phyloP scores from a whole-genome alignment of 1,140 invertebrate genomes.

The Ptiloglossa arizonensis region DNA sequence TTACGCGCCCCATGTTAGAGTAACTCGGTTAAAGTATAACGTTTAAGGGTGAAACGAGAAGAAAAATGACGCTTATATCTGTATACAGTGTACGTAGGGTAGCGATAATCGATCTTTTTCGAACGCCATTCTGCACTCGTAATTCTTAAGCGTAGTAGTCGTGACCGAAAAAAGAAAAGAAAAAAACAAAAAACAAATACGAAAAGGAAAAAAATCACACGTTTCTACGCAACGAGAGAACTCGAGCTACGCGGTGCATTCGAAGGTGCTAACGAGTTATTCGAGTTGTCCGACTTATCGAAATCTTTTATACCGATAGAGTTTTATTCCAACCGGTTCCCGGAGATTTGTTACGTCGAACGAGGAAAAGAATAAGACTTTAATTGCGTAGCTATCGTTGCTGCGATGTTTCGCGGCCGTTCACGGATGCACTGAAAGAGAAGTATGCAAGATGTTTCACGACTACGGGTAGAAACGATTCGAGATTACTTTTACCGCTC shows the following conservation, averaged over 20 bases:
- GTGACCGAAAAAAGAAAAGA: not conserved
- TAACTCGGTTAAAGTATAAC: conserved; percentile 60
- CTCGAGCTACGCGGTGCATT: not conserved
- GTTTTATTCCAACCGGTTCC: not conserved
- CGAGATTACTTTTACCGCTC: no score
- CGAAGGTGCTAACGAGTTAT: not conserved
- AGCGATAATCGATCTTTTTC: conserved; percentile 43
- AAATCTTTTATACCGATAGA: conserved; percentile 19
- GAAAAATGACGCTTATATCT: conserved; percentile 51
- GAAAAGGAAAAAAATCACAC: not conserved
- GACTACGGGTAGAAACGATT: not conserved
- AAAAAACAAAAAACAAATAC: no score
- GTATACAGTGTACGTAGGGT: conserved; percentile 49
- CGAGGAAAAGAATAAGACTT: not conserved
- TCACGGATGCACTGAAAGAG: not conserved
- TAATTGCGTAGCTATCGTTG: conserved; percentile 11
- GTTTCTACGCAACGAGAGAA: conserved; percentile 5
- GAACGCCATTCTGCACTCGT: conserved; percentile 42
- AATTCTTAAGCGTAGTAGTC: conserved; percentile 28
- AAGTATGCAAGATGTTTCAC: not conserved
- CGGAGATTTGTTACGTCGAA: not conserved
- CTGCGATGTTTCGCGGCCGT: conserved; percentile 18
- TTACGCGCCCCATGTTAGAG: conserved; percentile 49
- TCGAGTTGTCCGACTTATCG: not conserved
- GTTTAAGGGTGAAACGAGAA: conserved; percentile 15